phyloP scores from a whole-genome alignment of 2,888 invertebrate genomes.

The Drosophila meridiana region DNA sequence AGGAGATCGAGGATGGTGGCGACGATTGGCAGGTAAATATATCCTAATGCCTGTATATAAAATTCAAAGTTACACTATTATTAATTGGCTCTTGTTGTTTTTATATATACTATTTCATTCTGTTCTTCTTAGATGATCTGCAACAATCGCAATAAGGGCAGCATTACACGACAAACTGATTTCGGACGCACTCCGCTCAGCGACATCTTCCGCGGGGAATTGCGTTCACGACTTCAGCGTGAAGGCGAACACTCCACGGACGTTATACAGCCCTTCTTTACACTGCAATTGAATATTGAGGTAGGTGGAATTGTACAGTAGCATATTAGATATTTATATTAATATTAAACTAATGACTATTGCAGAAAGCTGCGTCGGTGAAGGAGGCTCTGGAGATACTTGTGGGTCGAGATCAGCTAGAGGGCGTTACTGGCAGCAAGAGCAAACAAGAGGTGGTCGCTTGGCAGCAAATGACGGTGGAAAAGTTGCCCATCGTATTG shows the following conservation, averaged over 20 bases:
- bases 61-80: no score
- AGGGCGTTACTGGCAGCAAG: constrained; percentile 93
- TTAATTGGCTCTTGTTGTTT: no score
- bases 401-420: constrained; percentile 93
- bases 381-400: constrained; percentile 94
- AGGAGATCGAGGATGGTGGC: constrained; percentile 83
- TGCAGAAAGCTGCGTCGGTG: constrained; percentile 92
- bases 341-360: background rate
- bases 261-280: constrained; percentile 98
- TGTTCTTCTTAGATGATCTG: constrained; percentile 79
- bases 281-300: constrained; percentile 97
- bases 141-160: constrained; percentile 95
- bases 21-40: constrained; percentile 85
- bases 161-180: constrained; percentile 93
- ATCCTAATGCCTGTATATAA: background rate
- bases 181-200: constrained; percentile 94
- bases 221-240: constrained; percentile 92
- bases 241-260: constrained; percentile 90
- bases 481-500: constrained; percentile 94
- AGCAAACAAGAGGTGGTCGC: constrained; percentile 94
- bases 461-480: constrained; percentile 95
- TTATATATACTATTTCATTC: no score
- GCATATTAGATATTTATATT: background rate
- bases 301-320: constrained; percentile 84
- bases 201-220: constrained; percentile 96